phyloP scores from a whole-genome alignment of 2,888 invertebrate genomes.

The Platycheirus rosarum region DNA sequence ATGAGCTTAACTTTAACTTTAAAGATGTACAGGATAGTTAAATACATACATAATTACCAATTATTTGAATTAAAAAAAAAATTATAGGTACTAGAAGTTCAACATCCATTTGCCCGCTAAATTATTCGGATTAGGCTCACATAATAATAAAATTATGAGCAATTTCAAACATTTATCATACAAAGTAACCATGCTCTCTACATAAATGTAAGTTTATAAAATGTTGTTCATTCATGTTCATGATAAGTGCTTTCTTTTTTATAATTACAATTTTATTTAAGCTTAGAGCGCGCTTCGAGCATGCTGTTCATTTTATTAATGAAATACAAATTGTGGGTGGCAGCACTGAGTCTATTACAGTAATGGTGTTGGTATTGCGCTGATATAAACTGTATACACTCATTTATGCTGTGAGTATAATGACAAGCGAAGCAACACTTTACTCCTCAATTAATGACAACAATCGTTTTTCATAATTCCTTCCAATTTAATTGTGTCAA shows the following conservation, averaged over 20 bases:
- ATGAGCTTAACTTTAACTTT: no score
- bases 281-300: conserved; percentile 32
- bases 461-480: conserved; percentile 74
- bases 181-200: background rate
- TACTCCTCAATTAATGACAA: conserved; percentile 66
- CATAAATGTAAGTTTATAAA: background rate
- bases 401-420: conserved; percentile 8
- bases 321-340: conserved; percentile 64
- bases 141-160: no score
- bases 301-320: conserved; percentile 39
- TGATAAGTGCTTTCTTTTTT: background rate
- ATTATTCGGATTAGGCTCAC: no score
- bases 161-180: background rate
- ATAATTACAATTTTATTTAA: conserved; percentile 1
- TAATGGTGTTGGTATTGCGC: background rate
- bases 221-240: conserved; percentile 5
- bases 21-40: no score
- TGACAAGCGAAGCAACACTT: conserved; percentile 46
- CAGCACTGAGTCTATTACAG: conserved; percentile 11
- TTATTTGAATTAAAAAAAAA: no score
- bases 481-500: conserved; percentile 73
- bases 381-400: background rate
- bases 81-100: no score
- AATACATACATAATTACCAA: no score
- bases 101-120: no score